Base-by-base conservation (phyloP, 92 coral and sea anemone genomes). In the Porites rus region DNA sequence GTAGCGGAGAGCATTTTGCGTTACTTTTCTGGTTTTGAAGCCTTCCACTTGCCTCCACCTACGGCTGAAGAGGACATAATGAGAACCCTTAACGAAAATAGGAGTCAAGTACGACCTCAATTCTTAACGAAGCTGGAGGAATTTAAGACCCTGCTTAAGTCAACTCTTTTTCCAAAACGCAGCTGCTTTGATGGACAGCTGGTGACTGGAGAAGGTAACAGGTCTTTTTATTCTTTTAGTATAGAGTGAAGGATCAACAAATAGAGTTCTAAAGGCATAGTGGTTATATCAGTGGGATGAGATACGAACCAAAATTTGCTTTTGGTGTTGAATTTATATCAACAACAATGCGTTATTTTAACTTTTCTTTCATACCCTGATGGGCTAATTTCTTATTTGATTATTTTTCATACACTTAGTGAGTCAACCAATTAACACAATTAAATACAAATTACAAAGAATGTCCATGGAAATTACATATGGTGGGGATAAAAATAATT, bases 1-100 rank as follows among this genome's bases (percentile, higher is more conserved):
- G 84, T 52, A 51, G 65, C 84, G 7, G 65, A 65, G 56, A 80
- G 84, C 65, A 80, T 80, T 22, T 25, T 80, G 8, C 84, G 75
- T 16, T 67, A 21, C 74, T 80, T 80, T 22, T 24, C 74, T 25
- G 84, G 65, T 38, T 71, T 71, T 71, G 54, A 71, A 12, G 75
- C 75, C 14, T 71, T 71, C 8, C 16, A 46, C 8, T 31, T 71
- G 56, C 56, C 75, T 11, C 75, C 75, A 2, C 75, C 75, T 46
- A 38, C 75, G 25, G 75, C 75, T 46, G 75, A 71, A 19, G 56
- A 16, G 43, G 56, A 16, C 38, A 16, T 71, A 31, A 71, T 71
- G 75, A 71, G 75, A 71, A 43, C 53, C 17, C 43, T 71, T 0
- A 50, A 46, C 75, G 75, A 71, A 54, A 17, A 38, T 16, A 71